These are phyloP conservation scores for Centropyge bicolor DNA, from an alignment of 2,797 vertebrate genomes.

Conservation along the genomic window DNA sequence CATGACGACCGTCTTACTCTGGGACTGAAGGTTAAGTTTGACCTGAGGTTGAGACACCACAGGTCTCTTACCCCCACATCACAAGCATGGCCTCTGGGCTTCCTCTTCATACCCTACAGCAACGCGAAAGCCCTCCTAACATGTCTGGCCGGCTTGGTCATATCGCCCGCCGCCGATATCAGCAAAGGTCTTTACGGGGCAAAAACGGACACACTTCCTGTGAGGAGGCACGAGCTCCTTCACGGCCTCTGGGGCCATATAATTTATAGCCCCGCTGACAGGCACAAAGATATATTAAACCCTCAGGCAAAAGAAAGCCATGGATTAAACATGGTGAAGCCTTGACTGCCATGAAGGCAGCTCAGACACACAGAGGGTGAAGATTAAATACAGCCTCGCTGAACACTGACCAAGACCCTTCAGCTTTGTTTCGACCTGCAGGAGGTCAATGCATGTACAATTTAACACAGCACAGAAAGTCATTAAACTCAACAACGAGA, in stretches of 20 bases:
- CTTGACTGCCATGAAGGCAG: conserved; percentile 17
- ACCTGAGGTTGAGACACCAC: conserved; percentile 21
- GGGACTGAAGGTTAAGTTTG: conserved; percentile 7
- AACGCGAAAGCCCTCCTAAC: conserved; percentile 10
- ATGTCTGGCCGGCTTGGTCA: not conserved
- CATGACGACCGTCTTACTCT: conserved; percentile 13
- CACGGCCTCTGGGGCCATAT: not conserved
- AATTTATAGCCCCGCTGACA: conserved; percentile 3
- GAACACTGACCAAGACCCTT: conserved; percentile 17
- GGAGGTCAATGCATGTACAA: conserved; percentile 10
- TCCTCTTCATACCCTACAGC: conserved; percentile 18
- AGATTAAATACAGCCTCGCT: conserved; percentile 2
- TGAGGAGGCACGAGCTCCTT: not conserved
- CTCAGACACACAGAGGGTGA: conserved; percentile 5
- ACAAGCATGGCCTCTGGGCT: conserved; percentile 16
- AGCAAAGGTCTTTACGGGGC: conserved; percentile 12
- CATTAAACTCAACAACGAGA: conserved; percentile 18
- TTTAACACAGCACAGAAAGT: conserved; percentile 13
- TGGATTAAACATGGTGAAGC: conserved; percentile 16
- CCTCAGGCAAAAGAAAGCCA: conserved; percentile 19
- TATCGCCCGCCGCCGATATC: not conserved
- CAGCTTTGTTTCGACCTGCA: conserved; percentile 20
- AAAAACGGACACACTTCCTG: conserved; percentile 5
- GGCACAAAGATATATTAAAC: conserved; percentile 35
- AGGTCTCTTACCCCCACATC: conserved; percentile 3